Conservation (phyloP, 1,140 invertebrate genomes). For the Gryllus bimaculatus region DNA sequence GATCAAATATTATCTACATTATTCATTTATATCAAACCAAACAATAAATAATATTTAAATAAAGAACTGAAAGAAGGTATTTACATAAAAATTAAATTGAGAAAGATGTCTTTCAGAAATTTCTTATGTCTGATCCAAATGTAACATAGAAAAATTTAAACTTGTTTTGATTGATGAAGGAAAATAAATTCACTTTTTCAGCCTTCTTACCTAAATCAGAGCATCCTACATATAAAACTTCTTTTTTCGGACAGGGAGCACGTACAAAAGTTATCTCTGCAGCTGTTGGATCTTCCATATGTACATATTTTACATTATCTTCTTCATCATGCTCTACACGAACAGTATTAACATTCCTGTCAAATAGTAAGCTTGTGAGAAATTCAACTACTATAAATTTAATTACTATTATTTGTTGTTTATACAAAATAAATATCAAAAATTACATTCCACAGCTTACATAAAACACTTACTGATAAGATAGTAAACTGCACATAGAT, state of each 20-base stretch:
- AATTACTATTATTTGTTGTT: not conserved
- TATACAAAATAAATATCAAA: not conserved
- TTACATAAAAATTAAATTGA: no score
- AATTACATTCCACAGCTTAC: not conserved
- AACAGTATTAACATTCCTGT: constrained; percentile 44
- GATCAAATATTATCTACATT: no score
- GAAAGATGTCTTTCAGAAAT: no score
- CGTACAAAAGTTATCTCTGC: constrained; percentile 71
- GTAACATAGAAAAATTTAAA: no score
- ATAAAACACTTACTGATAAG: constrained; percentile 51
- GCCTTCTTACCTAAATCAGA: constrained; percentile 55
- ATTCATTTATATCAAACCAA: no score
- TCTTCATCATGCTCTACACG: constrained; percentile 45
- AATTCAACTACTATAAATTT: not conserved
- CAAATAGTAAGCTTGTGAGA: constrained; percentile 13
- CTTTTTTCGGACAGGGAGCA: constrained; percentile 59
- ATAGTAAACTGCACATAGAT: constrained; percentile 63
- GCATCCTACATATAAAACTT: constrained; percentile 71
- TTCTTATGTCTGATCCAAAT: no score
- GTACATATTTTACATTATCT: constrained; percentile 47
- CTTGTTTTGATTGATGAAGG: no score
- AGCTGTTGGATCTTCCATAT: constrained; percentile 66
- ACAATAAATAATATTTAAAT: no score
- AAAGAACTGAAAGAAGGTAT: no score
- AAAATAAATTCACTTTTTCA: no score